Evolutionary conservation across 1,140 invertebrate genomes (phyloP).

Genomic region (Drosophila auraria): DNA sequence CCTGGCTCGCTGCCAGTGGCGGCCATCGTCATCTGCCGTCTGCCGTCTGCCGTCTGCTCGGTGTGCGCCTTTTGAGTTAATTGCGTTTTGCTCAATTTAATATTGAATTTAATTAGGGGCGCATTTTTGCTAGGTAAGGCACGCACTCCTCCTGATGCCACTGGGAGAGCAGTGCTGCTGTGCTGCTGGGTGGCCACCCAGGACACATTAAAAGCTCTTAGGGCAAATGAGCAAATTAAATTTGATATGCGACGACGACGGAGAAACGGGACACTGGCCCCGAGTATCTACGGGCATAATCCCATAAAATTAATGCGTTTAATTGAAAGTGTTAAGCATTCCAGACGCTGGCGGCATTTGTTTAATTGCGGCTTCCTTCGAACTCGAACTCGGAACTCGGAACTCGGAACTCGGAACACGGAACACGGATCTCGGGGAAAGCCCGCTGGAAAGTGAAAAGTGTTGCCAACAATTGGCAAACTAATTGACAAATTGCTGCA

Average conservation of each 20-base stretch:
- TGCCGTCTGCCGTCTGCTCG: conserved; percentile 23
- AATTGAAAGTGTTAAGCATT: conserved; percentile 80
- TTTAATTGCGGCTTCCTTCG: conserved; percentile 60
- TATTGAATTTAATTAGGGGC: conserved; percentile 84
- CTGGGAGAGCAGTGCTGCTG: conserved; percentile 1
- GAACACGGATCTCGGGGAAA: not conserved
- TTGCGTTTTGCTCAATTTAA: conserved; percentile 84
- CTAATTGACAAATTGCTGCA: conserved; percentile 75
- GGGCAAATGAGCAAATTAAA: conserved; percentile 83
- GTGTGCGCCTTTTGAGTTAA: conserved; percentile 77
- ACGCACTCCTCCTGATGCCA: conserved; percentile 29
- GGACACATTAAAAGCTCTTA: conserved; percentile 81
- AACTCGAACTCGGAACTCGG: no score
- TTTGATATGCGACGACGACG: conserved; percentile 72
- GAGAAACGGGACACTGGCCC: conserved; percentile 11
- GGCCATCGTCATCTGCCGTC: conserved; percentile 34
- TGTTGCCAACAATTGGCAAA: conserved; percentile 64
- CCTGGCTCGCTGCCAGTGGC: conserved; percentile 54
- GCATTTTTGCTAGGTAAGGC: conserved; percentile 76
- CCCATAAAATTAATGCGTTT: conserved; percentile 82
- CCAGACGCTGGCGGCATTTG: conserved; percentile 51
- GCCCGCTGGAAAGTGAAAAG: conserved; percentile 45
- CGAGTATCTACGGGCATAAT: conserved; percentile 54
- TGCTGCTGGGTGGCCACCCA: conserved; percentile 40
- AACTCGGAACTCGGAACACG: no score